These are phyloP conservation scores for Hofmannophila pseudospretella DNA, from an alignment of 2,888 invertebrate genomes.

Conservation along the genomic window DNA sequence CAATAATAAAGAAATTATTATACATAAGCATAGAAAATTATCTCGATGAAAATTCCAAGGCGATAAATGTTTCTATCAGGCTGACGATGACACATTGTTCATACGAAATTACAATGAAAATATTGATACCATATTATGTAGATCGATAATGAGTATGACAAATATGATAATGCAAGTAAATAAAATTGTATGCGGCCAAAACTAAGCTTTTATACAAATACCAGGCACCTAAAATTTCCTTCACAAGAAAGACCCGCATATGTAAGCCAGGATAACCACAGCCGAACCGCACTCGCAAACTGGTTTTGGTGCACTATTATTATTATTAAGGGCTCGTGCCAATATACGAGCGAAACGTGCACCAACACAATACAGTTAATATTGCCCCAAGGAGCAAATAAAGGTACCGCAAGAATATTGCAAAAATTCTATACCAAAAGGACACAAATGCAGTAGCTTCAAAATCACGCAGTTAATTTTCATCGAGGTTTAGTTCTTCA, in stretches of 20 bases:
- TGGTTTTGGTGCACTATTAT: conserved; percentile 75
- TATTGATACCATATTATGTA: too few relatives aligned
- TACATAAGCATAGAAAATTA: conserved; percentile 16
- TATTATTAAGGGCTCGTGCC: conserved; percentile 77
- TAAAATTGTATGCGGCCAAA: conserved; percentile 24
- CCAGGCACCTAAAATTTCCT: conserved; percentile 47
- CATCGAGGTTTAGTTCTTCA: conserved; percentile 40
- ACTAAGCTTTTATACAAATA: conserved; percentile 33
- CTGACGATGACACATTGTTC: neutral
- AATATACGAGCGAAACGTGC: conserved; percentile 65
- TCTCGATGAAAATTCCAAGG: conserved; percentile 6
- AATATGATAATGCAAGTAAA: too few relatives aligned
- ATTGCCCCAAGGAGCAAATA: conserved; percentile 39
- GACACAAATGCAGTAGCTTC: conserved; percentile 60
- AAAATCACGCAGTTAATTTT: conserved; percentile 56
- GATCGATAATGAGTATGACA: too few relatives aligned
- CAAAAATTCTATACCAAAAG: conserved; percentile 66
- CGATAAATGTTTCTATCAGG: neutral
- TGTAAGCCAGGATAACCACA: conserved; percentile 67
- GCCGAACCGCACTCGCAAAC: conserved; percentile 70
- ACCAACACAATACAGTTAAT: conserved; percentile 51
- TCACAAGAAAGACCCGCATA: conserved; percentile 65
- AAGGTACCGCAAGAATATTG: conserved; percentile 42
- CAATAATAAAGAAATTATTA: neutral
- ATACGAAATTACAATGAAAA: neutral